Conservation (phyloP, 2,113 vertebrate species). For the Pluvialis apricaria region DNA sequence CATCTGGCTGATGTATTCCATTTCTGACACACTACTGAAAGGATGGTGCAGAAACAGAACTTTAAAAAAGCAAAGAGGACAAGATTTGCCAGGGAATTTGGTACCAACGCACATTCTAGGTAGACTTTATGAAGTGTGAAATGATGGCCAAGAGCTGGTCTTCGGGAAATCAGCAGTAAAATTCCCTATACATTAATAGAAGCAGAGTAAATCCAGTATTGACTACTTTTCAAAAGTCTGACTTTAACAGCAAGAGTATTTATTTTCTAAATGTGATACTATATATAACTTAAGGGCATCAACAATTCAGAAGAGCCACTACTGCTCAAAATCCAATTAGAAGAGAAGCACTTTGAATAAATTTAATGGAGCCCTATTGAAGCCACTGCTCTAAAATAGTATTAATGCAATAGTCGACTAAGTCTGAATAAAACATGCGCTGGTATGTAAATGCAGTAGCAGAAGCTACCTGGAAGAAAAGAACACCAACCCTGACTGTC, state of each 20-base stretch:
- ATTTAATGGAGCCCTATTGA: neutral
- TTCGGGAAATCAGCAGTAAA: neutral
- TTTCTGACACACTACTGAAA: conserved; percentile 31
- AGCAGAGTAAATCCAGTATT: neutral
- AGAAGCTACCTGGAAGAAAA: neutral
- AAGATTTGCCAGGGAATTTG: conserved; percentile 2
- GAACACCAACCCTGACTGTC: neutral
- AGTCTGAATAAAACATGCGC: neutral
- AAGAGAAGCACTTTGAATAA: neutral
- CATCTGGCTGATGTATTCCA: conserved; percentile 8
- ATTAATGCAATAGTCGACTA: neutral
- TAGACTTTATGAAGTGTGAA: conserved; percentile 34
- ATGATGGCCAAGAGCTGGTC: conserved; percentile 26
- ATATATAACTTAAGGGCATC: neutral
- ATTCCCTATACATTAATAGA: neutral
- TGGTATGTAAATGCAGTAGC: neutral
- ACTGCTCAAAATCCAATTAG: neutral
- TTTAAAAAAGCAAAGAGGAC: neutral
- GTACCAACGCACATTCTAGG: neutral
- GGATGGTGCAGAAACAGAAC: neutral
- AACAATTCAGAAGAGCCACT: neutral
- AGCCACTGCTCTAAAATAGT: neutral
- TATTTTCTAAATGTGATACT: neutral
- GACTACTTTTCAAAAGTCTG: neutral
- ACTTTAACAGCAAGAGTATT: neutral